Base-by-base conservation (phyloP, 2,797 vertebrate species). In the Centropyge bicolor region DNA sequence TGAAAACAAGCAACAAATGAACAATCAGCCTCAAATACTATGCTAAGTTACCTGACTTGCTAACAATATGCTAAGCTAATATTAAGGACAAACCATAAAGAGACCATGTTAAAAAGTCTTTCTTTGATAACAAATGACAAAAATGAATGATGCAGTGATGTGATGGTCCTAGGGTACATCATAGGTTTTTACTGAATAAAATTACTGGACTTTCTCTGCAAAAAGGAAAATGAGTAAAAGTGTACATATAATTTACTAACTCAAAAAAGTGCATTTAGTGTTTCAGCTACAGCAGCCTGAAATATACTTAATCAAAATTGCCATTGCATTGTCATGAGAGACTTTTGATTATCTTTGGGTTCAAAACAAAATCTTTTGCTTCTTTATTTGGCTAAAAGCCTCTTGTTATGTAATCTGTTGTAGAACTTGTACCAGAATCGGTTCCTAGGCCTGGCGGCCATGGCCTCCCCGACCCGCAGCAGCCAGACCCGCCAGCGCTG, bases 361-460 rank as follows among this genome's bases (percentile, higher is more conserved):
- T 27, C 8, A 16, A 2, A 38, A 17, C 4, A 54, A 5, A 24
- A 27, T 4, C 0, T 61, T 40, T 43, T 6, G 12, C 19, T 14
- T 10, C 19, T 52, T 20, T 17, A 4, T 36, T 65, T 22, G 20
- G 11, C 61, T 62, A 1, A 70, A 70, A 27, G 1, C 54, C 13
- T 66, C 10, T 31, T 20, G 1, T 16, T 76, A 1, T 63, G 6
- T 45, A 19, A 49, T 49, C 78, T 55, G 36, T 92, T 78, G 9
- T 93, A 99, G 98, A 99, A 97, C 96, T 95, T 99, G 92, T 99
- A 99, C 96, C 97, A 99, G 92, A 98, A 97, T 95, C 96, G 97
- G 94, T 96, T 99, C 91, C 93, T 99, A 86, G 97, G 97, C 85
- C 96, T 99, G 96, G 97, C 97, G 59, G 96, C 98, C 84, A 99